Evolutionary conservation across 2,888 invertebrate genomes (phyloP), one percentile per base, ranked within the genome.

Genomic region (Torymus texanus): DNA sequence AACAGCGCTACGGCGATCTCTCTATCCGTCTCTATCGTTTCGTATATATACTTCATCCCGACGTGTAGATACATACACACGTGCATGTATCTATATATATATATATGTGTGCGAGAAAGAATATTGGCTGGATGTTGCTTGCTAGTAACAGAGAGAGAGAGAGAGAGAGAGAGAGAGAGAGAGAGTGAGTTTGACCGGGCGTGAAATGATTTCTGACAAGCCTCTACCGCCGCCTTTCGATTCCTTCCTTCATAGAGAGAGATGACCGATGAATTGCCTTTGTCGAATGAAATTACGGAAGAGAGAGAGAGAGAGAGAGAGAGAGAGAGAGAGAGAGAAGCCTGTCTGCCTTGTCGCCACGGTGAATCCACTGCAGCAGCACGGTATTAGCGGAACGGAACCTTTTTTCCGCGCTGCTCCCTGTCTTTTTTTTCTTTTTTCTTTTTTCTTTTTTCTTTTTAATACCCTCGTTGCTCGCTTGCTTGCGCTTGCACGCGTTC

Each of bases 231-330:
- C 41, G 78, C 63, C 78, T 78, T 78, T 78, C 81, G 78, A 81
- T 81, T 70, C 79, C 68, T 53, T 18, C n/a, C 50, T 16, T 56
- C 68, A 41, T 41, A 41, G 11, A 13, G 62, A 74, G 71, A 78
- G 82, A 80, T 82, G 82, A 80, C 82, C 82, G 75, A 80, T 78
- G 82, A 82, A 82, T 82, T 82, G 82, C 79, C 82, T 81, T 82
- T 82, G 82, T 82, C 82, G 77, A 82, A 81, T 80, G 77, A 79
- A 76, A 82, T 82, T 82, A 82, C 74, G 18, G 58, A 18, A 59
- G 18, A 59, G 18, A 59, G 10, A 58, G 58, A 58, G 1, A 1
- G 16, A 58, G 16, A 1, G n/a, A 21, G 18, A 59, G 10, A 58
- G 58, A 59, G 18, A 59, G 18, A 59, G 10, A 58, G 58, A 58